Evolutionary conservation across 2,797 vertebrate genomes (phyloP), one percentile per base, ranked within the genome.

Genomic region (Petrocephalus sullivani): DNA sequence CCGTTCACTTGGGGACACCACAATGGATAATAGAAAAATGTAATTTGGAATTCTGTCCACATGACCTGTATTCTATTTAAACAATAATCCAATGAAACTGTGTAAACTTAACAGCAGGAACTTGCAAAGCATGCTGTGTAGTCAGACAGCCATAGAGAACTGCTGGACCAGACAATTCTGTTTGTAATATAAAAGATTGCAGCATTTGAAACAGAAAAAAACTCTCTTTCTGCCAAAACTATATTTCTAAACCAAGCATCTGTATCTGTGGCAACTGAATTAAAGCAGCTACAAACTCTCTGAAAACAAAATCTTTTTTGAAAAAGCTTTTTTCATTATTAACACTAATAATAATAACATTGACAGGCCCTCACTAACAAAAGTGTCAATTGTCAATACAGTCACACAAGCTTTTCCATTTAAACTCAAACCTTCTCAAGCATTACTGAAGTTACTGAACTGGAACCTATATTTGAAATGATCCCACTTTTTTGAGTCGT

Each of bases 81-180:
- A 78, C 71, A 78, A 78, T 78, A 41, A 78, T 78, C 37, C 71
- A 78, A 78, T 78, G 71, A 78, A 78, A 78, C 37, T 78, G 71
- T 78, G 41, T 46, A 78, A 78, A 78, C 71, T 71, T 71, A 78
- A 41, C 71, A 78, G 71, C 71, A 46, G 71, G 71, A 46, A 46
- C 41, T 78, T 78, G 71, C 71, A 78, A 78, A 78, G 71, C 41
- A 78, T 78, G 71, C 71, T 46, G 41, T 46, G 41, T 78, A 78
- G 71, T 78, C 33, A 78, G 41, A 78, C 71, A 78, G 41, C 71
- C 71, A 78, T 46, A 78, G 71, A 78, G 71, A 46, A 41, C 41
- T 41, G 71, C 71, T 78, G 71, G 41, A 78, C 41, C 71, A 41
- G 71, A 78, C 71, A 78, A 78, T 78, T 78, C 41, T 78, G 71